Base-by-base conservation (phyloP, 2,113 vertebrate genomes). In the Xyliphius kryptos region DNA sequence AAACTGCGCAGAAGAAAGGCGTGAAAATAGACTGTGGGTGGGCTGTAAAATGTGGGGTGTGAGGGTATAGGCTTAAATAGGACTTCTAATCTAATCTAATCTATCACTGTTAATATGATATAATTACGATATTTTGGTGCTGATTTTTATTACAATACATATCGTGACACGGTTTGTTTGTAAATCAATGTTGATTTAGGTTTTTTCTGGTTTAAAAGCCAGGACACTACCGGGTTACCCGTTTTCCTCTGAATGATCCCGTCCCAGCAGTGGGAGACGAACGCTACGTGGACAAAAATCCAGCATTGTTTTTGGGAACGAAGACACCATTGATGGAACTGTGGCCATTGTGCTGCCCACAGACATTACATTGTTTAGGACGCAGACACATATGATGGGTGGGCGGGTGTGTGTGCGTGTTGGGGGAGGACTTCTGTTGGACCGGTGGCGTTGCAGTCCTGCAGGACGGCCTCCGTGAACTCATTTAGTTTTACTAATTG, bases 271-370 rank as follows among this genome's bases (percentile, higher is more conserved):
- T 56, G 46, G 56, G 57, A 61, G 44, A 60, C 22, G 56, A 41
- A 38, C 51, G 64, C 64, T 3, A 38, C n/a, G 44, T 38, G 51
- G 26, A 57, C 46, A 58, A 19, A 51, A 67, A 43, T 60, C 26
- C 32, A 26, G 43, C 56, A 36, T 46, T n/a, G 37, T 14, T 14
- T 9, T 5, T 15, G 32, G 12, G 21, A 21, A 46, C 41, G 48
- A 15, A 46, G 22, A 40, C 16, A 13, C 20, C 56, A 22, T 46
- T 58, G 38, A 58, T 26, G 11, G 8, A 46, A 58, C 41, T 47
- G 41, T 47, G 32, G 55, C 14, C 2, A 20, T 16, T 13, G 32
- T 2, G 20, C 38, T 19, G 16, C 17, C 37, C 46, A 61, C 47
- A 61, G 64, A 52, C 12, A 13, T 41, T 13, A 36, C 50, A 67